Evolutionary conservation across 2,797 vertebrate species (phyloP).

Genomic region (Pangasius macronema): DNA sequence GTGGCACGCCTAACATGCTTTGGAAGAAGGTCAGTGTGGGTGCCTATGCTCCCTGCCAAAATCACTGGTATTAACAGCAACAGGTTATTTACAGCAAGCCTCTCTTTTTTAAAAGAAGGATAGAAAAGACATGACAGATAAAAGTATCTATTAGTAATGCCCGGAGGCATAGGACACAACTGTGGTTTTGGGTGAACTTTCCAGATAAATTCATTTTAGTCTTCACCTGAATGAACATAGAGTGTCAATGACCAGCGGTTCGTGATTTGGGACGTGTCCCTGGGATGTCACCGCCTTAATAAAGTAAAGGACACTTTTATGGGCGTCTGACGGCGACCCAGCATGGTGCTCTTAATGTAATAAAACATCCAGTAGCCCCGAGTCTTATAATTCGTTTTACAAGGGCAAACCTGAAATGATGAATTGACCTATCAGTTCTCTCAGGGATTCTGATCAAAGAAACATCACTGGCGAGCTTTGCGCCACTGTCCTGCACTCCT

Average conservation of each 20-base stretch:
- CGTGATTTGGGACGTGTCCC: not conserved
- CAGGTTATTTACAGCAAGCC: not conserved
- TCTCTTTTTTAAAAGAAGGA: not conserved
- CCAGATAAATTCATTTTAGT: not conserved
- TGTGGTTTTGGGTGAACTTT: not conserved
- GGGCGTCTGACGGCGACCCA: conserved; percentile 12
- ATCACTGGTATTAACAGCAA: not conserved
- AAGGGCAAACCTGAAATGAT: conserved; percentile 35
- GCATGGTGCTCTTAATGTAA: conserved; percentile 30
- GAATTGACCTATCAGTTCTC: conserved; percentile 43
- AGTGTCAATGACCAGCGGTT: not conserved
- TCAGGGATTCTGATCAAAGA: conserved; percentile 14
- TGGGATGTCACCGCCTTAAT: conserved; percentile 39
- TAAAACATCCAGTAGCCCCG: conserved; percentile 30
- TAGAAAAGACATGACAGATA: not conserved
- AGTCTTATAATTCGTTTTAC: conserved; percentile 38
- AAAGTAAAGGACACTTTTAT: conserved; percentile 46
- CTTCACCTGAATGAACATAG: not conserved
- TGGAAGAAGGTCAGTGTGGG: not conserved
- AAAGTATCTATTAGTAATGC: not conserved
- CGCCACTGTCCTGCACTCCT: not conserved
- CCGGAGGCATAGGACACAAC: not conserved
- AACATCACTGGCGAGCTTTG: not conserved
- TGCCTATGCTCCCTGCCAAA: conserved; percentile 12
- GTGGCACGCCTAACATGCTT: not conserved